Percentiles rank a stretch among this genome's conserved stretches.
Evolutionary conservation across 2,888 invertebrate genomes (phyloP).

Genomic region (Stenotaenia linearis): DNA sequence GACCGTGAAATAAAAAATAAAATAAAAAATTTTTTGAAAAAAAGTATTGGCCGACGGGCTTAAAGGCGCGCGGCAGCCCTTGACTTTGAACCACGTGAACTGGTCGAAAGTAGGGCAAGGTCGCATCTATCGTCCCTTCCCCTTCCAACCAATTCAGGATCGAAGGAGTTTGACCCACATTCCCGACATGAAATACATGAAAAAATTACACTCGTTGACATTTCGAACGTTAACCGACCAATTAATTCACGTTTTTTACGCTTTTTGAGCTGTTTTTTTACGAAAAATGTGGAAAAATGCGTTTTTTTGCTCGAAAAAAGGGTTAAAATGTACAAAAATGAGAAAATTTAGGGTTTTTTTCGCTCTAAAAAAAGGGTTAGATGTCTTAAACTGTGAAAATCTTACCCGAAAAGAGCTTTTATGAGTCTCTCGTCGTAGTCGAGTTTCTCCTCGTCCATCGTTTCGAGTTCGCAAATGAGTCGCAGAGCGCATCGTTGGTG

Average conservation of each 20-base stretch:
- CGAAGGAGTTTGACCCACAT: slow-evolving; percentile 6
- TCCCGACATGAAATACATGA: slow-evolving; percentile 6
- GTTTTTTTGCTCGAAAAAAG: too few relatives aligned
- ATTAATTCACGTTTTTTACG: too few relatives aligned
- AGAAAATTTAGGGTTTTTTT: not conserved
- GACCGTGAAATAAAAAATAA: not conserved
- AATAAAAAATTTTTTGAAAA: not conserved
- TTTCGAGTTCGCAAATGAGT: slow-evolving; percentile 38
- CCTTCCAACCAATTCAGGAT: not conserved
- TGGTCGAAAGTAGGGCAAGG: slow-evolving; percentile 30
- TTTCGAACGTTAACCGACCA: not conserved
- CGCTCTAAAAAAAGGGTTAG: too few relatives aligned
- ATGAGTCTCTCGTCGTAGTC: slow-evolving; percentile 38
- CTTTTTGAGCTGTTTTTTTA: too few relatives aligned
- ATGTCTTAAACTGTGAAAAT: not conserved
- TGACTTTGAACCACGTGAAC: slow-evolving; percentile 15
- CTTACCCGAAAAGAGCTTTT: slow-evolving; percentile 38
- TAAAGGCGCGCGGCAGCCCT: not conserved
- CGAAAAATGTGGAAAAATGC: too few relatives aligned
- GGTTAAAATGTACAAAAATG: too few relatives aligned
- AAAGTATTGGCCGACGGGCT: not conserved
- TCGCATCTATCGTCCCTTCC: not conserved
- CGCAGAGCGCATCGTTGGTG: slow-evolving; percentile 37
- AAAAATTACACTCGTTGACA: not conserved
- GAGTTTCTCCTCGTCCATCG: slow-evolving; percentile 33